Base-by-base conservation (phyloP, 2,888 invertebrate genomes). In the Phalangium opilio region DNA sequence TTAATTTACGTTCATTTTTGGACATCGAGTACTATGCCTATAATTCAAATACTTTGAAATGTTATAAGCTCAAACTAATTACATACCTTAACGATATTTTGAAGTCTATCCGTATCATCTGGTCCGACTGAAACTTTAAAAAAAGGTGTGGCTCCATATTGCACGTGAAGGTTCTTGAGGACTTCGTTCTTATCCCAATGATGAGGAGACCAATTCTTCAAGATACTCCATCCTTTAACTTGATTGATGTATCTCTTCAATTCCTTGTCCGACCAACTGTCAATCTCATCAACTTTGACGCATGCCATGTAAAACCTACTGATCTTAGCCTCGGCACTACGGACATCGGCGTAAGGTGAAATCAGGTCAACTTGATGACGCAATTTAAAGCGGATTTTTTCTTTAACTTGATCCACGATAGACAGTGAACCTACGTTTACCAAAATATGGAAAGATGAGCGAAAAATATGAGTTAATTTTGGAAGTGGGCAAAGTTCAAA, bases 291-390 rank as follows among this genome's bases (percentile, higher is more conserved):
- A 36, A 57, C 39, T 52, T 63, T 60, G 63, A 73, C 64, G 56
- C 76, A 76, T 1, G 75, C 72, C 48, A 72, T 70, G 61, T 75
- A 76, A 55, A 76, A 71, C 53, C 70, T 65, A 57, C 74, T 75
- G 55, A 75, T 58, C 60, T 76, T 76, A 68, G 72, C 71, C 53
- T 72, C 69, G 4, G 74, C 64, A 3, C 65, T 59, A 33, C 53
- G 55, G 3, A 63, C 60, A 43, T 65, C 67, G 0, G 60, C 59
- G 2, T 69, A 66, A 44, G 66, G 60, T n/a, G 69, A 64, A 53
- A 72, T 60, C 2, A 72, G 72, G 15, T 71, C 65, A 19, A 75
- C 64, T 47, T 71, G 38, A 33, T 53, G 52, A 21, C 49, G 45
- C 50, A 55, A 43, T 8, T 53, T 48, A 19, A 33, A 35, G 59